Conservation (phyloP, 2,113 vertebrate genomes). For the Cyanoliseus patagonus region DNA sequence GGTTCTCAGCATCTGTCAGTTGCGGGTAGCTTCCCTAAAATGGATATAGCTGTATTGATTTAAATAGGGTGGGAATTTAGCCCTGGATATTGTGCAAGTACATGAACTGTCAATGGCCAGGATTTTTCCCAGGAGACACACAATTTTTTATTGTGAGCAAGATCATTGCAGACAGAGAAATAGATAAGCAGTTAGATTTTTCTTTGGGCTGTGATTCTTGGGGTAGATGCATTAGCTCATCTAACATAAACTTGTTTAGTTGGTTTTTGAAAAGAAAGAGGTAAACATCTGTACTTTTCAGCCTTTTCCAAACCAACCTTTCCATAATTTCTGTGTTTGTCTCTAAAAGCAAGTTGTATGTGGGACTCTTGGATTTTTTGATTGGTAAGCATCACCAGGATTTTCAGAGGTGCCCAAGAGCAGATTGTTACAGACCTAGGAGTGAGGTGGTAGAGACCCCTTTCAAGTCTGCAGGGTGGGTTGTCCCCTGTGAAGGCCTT, state of each 20-base stretch:
- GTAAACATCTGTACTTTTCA: neutral
- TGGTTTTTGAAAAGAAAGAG: neutral
- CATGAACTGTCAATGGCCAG: neutral
- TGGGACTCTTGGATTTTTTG: neutral
- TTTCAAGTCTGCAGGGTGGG: neutral
- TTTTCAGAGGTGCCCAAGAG: neutral
- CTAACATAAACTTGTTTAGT: neutral
- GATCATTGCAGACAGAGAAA: neutral
- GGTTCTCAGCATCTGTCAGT: slow-evolving; percentile 7
- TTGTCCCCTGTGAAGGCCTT: neutral
- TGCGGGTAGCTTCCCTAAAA: slow-evolving; percentile 8
- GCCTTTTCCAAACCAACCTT: neutral
- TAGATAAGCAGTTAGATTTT: neutral
- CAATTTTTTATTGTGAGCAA: rapidly evolving
- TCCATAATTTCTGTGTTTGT: neutral
- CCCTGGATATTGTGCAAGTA: neutral
- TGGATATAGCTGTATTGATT: slow-evolving; percentile 4
- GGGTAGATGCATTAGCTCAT: neutral
- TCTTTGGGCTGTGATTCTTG: neutral
- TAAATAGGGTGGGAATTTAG: neutral
- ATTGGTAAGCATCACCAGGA: neutral
- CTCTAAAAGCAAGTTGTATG: neutral
- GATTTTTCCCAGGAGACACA: neutral
- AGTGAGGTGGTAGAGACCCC: neutral
- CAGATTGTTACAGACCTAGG: neutral